Evolutionary conservation across 2,888 invertebrate genomes (phyloP).

Genomic region (Drosophila algonquin): DNA sequence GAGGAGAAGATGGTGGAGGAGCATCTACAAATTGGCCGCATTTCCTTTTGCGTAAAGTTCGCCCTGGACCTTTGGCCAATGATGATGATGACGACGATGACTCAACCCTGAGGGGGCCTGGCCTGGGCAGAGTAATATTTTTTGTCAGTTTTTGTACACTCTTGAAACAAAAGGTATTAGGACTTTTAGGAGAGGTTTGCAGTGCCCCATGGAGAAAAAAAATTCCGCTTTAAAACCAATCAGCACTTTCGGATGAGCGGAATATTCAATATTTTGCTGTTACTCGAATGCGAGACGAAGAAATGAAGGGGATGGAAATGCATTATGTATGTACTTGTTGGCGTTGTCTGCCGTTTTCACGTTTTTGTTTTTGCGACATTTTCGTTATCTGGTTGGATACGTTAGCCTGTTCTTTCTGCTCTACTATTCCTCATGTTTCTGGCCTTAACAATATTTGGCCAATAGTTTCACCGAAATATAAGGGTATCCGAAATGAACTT

Average conservation of each 20-base stretch:
- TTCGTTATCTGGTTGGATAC: too few species aligned
- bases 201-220: too few species aligned
- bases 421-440: too few species aligned
- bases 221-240: too few species aligned
- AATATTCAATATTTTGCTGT: too few species aligned
- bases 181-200: neutral
- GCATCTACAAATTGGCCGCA: conserved; percentile 72
- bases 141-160: conserved; percentile 14
- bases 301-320: too few species aligned
- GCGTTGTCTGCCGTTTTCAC: too few species aligned
- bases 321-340: too few species aligned
- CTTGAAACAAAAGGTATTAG: neutral
- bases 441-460: neutral
- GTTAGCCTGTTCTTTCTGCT: too few species aligned
- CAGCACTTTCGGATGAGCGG: too few species aligned
- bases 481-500: neutral
- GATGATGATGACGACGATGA: conserved; percentile 25
- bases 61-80: conserved; percentile 31
- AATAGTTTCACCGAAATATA: neutral
- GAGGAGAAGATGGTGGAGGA: conserved; percentile 20
- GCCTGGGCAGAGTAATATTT: conserved; percentile 40
- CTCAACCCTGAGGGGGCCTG: conserved; percentile 34
- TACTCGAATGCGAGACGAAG: too few species aligned
- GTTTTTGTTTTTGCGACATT: too few species aligned
- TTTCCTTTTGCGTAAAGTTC: conserved; percentile 56